Percentiles rank a stretch among this genome's conserved stretches.
phyloP scores from a whole-genome alignment of 1,140 invertebrate genomes.

The Venturia canescens region DNA sequence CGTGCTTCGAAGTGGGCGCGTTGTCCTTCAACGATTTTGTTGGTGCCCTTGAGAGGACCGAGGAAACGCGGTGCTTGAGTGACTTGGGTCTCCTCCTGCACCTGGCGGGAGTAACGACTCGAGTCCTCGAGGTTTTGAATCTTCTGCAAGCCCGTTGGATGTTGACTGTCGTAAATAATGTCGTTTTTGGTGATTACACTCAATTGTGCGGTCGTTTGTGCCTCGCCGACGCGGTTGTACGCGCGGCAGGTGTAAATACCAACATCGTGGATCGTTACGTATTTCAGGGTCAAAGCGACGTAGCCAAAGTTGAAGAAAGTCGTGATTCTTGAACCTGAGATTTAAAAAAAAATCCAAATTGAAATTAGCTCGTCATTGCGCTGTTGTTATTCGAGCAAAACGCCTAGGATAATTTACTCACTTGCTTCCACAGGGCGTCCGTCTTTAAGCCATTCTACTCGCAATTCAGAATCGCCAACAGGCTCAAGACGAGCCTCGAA shows the following conservation, averaged over 20 bases:
- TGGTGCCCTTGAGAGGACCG: conserved; percentile 91
- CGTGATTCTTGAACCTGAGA: conserved; percentile 89
- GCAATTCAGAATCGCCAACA: conserved; percentile 92
- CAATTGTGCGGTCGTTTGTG: conserved; percentile 91
- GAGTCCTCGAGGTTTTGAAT: conserved; percentile 93
- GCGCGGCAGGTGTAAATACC: conserved; percentile 95
- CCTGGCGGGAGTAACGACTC: conserved; percentile 81
- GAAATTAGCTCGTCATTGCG: too few relatives aligned
- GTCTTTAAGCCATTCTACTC: conserved; percentile 97
- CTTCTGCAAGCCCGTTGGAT: conserved; percentile 91
- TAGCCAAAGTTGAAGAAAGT: conserved; percentile 98
- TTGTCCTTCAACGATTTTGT: conserved; percentile 96
- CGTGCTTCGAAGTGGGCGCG: conserved; percentile 97
- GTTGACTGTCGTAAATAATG: conserved; percentile 90
- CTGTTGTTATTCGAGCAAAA: too few relatives aligned
- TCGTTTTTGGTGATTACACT: conserved; percentile 91
- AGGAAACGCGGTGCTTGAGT: conserved; percentile 90
- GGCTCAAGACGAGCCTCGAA: conserved; percentile 97
- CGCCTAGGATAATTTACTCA: too few relatives aligned
- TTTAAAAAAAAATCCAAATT: too few relatives aligned
- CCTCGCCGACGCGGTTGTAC: conserved; percentile 92
- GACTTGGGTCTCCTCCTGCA: conserved; percentile 85
- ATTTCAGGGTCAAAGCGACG: conserved; percentile 96
- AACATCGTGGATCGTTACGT: conserved; percentile 92
- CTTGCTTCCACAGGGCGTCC: conserved; percentile 93